Base-by-base conservation (phyloP, 2,113 vertebrate genomes). In the Brachypodius melanocephalos region DNA sequence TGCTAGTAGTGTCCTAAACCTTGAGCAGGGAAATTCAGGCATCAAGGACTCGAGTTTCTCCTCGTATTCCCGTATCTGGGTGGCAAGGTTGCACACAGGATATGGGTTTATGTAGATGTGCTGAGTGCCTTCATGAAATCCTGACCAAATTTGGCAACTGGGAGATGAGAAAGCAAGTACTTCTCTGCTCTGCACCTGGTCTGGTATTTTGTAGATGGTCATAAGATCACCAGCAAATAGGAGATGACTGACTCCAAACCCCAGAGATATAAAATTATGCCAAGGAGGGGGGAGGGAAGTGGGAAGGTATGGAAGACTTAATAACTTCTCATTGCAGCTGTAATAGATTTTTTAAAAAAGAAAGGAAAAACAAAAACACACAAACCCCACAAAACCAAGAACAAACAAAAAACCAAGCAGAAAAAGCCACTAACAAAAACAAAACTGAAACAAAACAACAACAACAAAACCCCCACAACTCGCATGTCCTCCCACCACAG, bases 1-100 rank as follows among this genome's bases (percentile, higher is more conserved):
- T 49, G 76, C 58, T 61, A 21, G 2, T 1, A 6, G 12, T 1
- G 9, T 4, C 1, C 34, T 16, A 9, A 22, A 57, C 28, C 42
- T 62, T 18, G 1, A 15, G 22, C 19, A 38, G 58, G 54, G 42
- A 62, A n/a, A 62, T n/a, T 16, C 43, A 28, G 38, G 16, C 48
- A 28, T 10, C 28, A 1, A 2, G 7, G 49, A 17, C 16, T 68
- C 2, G 0, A 9, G 42, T 36, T 36, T 48, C 25, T 58, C 29
- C 25, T 20, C 49, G 21, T 5, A 8, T 54, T 63, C 18, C 43
- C 25, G 2, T 7, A 6, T 14, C 25, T 36, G 45, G 8, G 34
- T 34, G 86, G 20, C 48, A 48, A 29, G 28, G 43, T 12, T 62
- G 25, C 40, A n/a, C 26, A 2, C 2, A 10, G 40, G 6, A 2